Conservation (phyloP, 2,113 vertebrate species). For the Dasyornis broadbenti region DNA sequence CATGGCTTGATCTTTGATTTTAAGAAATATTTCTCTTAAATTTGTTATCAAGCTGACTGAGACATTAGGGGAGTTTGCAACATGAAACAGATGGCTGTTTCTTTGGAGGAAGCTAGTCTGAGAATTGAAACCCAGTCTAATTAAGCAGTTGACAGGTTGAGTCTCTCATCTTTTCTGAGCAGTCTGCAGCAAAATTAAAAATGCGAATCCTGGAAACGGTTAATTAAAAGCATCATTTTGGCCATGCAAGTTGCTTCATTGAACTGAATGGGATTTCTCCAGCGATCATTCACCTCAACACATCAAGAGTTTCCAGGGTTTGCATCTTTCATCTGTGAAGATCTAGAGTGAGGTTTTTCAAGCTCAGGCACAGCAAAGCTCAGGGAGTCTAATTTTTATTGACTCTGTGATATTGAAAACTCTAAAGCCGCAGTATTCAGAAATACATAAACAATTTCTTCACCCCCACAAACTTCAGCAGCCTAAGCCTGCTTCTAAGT, state of each 20-base stretch:
- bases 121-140: not conserved
- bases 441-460: not conserved
- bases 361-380: not conserved
- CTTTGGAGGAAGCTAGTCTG: slow-evolving; percentile 1
- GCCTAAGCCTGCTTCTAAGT: not conserved
- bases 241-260: not conserved
- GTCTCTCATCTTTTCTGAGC: slow-evolving; percentile 29
- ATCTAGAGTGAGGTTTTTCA: not conserved
- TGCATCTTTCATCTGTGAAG: not conserved
- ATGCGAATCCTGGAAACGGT: not conserved
- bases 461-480: not conserved
- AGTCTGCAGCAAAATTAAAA: slow-evolving; percentile 29
- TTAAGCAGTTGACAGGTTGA: slow-evolving; percentile 9
- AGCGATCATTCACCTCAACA: not conserved
- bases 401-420: not conserved
- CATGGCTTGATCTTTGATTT: not conserved
- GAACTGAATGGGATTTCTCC: not conserved
- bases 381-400: not conserved
- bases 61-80: not conserved
- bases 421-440: not conserved
- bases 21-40: not conserved
- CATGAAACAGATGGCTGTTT: not conserved
- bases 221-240: not conserved
- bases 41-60: not conserved
- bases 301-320: not conserved